phyloP scores from a whole-genome alignment of 2,797 vertebrate genomes.

The Poeciliopsis presidionis region DNA sequence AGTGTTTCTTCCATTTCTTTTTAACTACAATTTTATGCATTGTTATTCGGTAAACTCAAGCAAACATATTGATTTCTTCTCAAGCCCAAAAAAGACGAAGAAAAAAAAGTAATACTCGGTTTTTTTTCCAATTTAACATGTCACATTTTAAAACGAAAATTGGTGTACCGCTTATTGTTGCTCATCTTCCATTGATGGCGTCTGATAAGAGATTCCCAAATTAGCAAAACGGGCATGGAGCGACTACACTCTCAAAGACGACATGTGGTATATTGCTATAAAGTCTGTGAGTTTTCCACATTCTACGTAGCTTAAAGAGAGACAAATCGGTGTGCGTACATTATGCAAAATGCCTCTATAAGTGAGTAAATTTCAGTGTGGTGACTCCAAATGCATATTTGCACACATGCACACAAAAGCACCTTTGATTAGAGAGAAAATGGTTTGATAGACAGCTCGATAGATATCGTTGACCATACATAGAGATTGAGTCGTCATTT shows the following conservation, averaged over 20 bases:
- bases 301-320: constrained; percentile 70
- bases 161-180: not conserved
- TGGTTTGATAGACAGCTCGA: constrained; percentile 63
- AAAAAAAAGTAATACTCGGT: not conserved
- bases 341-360: constrained; percentile 45
- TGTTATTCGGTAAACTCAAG: not conserved
- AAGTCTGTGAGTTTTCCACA: constrained; percentile 71
- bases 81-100: not conserved
- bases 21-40: not conserved
- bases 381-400: constrained; percentile 66
- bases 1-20: not conserved
- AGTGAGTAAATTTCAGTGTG: constrained; percentile 52
- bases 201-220: not conserved
- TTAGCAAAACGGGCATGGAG: not conserved
- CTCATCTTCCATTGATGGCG: not conserved
- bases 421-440: constrained; percentile 76
- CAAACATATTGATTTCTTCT: not conserved
- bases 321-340: constrained; percentile 4
- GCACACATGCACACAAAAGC: constrained; percentile 80
- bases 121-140: not conserved
- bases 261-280: constrained; percentile 78
- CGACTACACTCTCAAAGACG: constrained; percentile 39
- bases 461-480: constrained; percentile 67
- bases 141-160: not conserved
- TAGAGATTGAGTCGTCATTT: constrained; percentile 66